These are phyloP conservation scores for Athripsodes cinereus DNA, from an alignment of 2,888 invertebrate genomes.

Conservation along the genomic window DNA sequence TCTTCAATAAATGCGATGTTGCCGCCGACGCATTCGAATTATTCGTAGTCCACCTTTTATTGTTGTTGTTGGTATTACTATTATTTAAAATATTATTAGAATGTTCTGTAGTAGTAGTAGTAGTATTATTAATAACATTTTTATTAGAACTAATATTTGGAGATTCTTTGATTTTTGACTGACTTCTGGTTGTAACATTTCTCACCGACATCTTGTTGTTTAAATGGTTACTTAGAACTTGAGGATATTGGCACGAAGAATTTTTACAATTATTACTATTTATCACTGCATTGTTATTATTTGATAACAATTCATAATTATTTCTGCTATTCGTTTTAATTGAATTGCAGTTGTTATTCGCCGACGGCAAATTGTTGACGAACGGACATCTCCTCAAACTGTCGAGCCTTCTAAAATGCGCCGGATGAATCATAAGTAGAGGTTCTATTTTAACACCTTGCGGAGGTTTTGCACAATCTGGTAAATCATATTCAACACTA, in stretches of 20 bases:
- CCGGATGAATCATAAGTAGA: conserved; percentile 83
- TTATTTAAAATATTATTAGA: background rate
- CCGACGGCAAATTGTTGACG: conserved; percentile 73
- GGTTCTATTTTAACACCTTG: conserved; percentile 78
- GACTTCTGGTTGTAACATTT: background rate
- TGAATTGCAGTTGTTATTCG: conserved; percentile 31
- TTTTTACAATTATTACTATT: background rate
- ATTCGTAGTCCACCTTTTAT: background rate
- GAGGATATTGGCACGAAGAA: background rate
- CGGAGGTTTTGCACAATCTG: conserved; percentile 83
- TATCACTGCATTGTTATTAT: background rate
- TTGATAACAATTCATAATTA: background rate
- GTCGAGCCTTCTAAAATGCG: conserved; percentile 82
- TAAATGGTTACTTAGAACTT: background rate
- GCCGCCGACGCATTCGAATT: no score
- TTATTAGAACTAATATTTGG: background rate
- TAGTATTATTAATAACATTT: background rate
- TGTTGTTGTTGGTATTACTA: background rate
- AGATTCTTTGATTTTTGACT: background rate
- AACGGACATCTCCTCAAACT: conserved; percentile 76
- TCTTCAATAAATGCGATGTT: background rate
- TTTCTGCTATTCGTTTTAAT: background rate
- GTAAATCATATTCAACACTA: conserved; percentile 87
- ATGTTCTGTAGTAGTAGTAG: background rate
- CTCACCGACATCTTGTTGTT: background rate